These are phyloP conservation scores for Eilema caniola DNA, from an alignment of 2,888 invertebrate genomes.

Conservation along the genomic window DNA sequence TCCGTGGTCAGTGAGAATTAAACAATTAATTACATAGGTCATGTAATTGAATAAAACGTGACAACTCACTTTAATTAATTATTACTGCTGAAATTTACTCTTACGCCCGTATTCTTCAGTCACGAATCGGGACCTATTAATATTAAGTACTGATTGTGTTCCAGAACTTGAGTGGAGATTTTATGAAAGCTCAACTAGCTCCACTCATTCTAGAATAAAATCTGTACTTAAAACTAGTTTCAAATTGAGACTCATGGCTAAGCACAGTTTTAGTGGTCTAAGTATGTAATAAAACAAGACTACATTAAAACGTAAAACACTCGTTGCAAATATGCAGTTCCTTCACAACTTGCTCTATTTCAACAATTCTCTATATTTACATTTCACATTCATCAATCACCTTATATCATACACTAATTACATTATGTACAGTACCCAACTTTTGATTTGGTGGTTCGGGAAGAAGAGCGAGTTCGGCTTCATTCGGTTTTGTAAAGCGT, in stretches of 20 bases:
- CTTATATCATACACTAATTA: conserved; percentile 8
- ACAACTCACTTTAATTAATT: background rate
- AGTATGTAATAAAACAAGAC: background rate
- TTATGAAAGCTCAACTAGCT: too few species aligned
- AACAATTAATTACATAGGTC: too few species aligned
- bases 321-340: too few species aligned
- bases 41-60: background rate
- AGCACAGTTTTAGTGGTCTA: too few species aligned
- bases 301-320: background rate
- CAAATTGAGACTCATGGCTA: too few species aligned
- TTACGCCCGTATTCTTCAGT: background rate
- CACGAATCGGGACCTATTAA: too few species aligned
- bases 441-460: background rate
- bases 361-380: conserved; percentile 7
- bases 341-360: background rate
- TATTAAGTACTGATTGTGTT: too few species aligned
- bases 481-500: background rate
- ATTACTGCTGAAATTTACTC: background rate
- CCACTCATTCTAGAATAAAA: too few species aligned
- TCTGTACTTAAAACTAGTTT: too few species aligned
- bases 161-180: too few species aligned
- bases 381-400: background rate
- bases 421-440: background rate
- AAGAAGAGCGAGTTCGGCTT: background rate
- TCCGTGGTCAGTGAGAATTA: background rate